phyloP scores from a whole-genome alignment of 2,113 vertebrate species.

The Octodon degus region DNA sequence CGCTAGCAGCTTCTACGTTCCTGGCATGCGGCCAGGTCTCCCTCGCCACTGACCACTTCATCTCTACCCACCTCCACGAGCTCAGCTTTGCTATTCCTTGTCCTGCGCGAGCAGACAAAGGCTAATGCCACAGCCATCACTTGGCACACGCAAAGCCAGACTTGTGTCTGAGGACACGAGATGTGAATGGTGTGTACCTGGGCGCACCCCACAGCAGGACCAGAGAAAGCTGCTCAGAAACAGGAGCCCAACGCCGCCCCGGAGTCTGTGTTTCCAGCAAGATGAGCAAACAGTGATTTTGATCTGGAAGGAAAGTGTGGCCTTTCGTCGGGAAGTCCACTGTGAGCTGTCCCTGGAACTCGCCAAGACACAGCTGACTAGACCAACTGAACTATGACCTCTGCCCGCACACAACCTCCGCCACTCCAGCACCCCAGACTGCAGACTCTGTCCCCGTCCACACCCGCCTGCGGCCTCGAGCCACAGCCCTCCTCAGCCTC shows the following conservation, averaged over 20 bases:
- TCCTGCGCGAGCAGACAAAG: background rate
- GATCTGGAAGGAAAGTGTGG: background rate
- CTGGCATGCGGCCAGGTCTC: background rate
- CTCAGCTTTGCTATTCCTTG: background rate
- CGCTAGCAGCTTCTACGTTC: background rate
- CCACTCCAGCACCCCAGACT: background rate
- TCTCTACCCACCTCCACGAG: background rate
- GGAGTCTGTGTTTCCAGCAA: background rate
- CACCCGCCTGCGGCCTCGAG: background rate
- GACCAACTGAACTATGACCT: background rate
- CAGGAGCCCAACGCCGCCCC: background rate
- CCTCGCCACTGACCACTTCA: background rate
- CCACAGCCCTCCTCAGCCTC: background rate
- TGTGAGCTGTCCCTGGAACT: background rate
- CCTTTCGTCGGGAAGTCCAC: background rate
- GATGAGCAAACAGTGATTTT: background rate
- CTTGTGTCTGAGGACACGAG: background rate
- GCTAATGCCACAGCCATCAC: background rate
- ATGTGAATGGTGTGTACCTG: background rate
- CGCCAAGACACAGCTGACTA: background rate
- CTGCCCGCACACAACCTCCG: background rate
- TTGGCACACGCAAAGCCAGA: background rate
- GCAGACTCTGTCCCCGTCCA: background rate
- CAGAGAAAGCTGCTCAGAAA: background rate
- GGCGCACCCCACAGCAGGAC: background rate